Evolutionary conservation across 1,140 invertebrate genomes (phyloP).

Genomic region (Yoshiicerus persimilis): DNA sequence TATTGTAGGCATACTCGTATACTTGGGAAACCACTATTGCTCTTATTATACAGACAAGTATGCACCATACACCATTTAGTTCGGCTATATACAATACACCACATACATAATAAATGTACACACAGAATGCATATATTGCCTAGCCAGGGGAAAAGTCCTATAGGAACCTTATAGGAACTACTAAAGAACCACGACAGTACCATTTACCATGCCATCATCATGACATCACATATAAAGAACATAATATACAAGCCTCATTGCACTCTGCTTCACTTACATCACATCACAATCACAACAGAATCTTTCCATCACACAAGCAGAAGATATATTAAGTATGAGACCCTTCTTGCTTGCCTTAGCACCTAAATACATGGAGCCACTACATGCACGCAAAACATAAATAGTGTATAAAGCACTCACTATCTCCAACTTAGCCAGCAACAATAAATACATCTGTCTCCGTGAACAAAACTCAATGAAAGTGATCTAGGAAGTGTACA

Average conservation of each 20-base stretch:
- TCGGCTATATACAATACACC: background rate
- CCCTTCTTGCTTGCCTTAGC: no score
- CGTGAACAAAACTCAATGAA: background rate
- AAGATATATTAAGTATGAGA: no score
- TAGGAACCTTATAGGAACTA: no score
- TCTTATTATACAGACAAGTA: no score
- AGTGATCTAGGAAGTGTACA: background rate
- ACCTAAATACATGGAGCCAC: no score
- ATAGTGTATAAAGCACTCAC: background rate
- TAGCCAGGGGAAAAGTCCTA: no score
- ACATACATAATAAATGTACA: background rate
- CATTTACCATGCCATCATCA: background rate
- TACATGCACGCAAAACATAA: background rate
- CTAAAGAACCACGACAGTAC: no score
- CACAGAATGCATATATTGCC: no score
- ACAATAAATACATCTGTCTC: background rate
- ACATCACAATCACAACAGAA: background rate
- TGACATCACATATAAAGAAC: background rate
- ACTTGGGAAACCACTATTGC: no score
- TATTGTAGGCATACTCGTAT: no score
- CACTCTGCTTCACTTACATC: background rate
- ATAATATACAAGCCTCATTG: background rate
- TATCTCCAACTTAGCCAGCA: background rate
- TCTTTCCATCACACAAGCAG: background rate
- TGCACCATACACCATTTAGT: no score